Conservation (phyloP, 2,888 invertebrate species). For the Rotaria macrura region DNA sequence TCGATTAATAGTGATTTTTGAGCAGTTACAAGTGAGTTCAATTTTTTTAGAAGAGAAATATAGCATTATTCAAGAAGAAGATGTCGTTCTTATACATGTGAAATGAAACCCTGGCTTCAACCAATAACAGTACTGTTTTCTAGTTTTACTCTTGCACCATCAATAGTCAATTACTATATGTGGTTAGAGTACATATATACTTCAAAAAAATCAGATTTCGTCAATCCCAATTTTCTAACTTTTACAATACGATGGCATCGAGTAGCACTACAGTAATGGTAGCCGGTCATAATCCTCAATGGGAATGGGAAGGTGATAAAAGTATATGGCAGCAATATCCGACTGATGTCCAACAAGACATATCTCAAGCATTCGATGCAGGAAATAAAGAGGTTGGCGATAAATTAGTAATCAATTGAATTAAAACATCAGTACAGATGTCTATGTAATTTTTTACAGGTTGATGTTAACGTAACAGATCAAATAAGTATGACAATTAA, state of each 20-base stretch:
- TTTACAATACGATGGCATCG: not conserved
- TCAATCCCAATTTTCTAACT: not conserved
- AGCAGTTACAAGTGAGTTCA: not conserved
- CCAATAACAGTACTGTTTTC: not conserved
- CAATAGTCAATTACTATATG: not conserved
- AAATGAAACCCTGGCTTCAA: not conserved
- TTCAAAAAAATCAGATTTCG: no score
- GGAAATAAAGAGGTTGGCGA: not conserved
- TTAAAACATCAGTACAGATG: no score
- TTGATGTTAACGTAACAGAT: not conserved
- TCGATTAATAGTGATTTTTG: not conserved
- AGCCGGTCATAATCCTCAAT: not conserved
- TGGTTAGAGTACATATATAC: not conserved
- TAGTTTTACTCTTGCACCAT: not conserved
- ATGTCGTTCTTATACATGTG: not conserved
- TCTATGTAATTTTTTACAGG: not conserved
- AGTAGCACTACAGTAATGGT: not conserved
- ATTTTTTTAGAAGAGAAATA: not conserved
- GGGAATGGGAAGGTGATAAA: constrained; percentile 21
- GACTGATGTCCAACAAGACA: not conserved
- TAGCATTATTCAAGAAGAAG: not conserved
- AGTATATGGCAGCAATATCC: constrained; percentile 3
- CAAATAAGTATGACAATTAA: constrained; percentile 5
- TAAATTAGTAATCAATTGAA: no score
- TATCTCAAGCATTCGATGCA: not conserved